A percentile compares a stretch with the other conserved stretches of the same genome.
These are phyloP conservation scores for Catostomus latipinnis DNA, from an alignment of 2,797 vertebrate genomes.

Conservation along the genomic window DNA sequence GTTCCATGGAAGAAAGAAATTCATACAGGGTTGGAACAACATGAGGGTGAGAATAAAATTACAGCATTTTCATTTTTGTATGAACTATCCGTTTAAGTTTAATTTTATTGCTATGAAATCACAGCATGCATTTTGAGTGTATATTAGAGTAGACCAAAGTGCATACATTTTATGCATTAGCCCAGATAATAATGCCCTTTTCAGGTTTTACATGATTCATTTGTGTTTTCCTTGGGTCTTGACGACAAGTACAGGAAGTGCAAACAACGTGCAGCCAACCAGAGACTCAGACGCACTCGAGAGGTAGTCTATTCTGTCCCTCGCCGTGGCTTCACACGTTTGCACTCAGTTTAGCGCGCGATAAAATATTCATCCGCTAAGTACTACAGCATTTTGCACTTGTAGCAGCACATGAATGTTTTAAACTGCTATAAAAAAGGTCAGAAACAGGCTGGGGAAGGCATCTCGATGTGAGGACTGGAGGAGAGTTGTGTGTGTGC, in stretches of 20 bases:
- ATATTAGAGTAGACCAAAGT: background rate
- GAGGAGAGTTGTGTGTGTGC: background rate
- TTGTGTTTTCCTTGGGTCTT: slow-evolving; percentile 20
- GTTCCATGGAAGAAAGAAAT: too few relatives aligned
- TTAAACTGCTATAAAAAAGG: slow-evolving; percentile 77
- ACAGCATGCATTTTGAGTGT: background rate
- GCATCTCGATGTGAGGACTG: slow-evolving; percentile 51
- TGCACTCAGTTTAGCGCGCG: slow-evolving; percentile 75
- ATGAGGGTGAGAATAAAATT: too few relatives aligned
- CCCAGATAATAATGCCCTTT: background rate
- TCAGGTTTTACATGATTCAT: slow-evolving; percentile 20
- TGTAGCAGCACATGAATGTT: slow-evolving; percentile 90
- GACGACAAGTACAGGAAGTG: slow-evolving; percentile 18
- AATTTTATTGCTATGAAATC: background rate
- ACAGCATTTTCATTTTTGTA: too few relatives aligned
- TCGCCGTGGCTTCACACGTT: slow-evolving; percentile 39
- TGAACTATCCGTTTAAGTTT: too few relatives aligned
- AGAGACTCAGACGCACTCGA: background rate
- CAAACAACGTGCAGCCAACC: slow-evolving; percentile 37
- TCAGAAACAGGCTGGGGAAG: slow-evolving; percentile 65
- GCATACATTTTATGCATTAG: background rate
- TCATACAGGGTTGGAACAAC: too few relatives aligned
- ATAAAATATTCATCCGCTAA: slow-evolving; percentile 98
- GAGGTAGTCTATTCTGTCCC: slow-evolving; percentile 21
- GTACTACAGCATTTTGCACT: slow-evolving; percentile 92